Conservation (phyloP, 1,140 invertebrate genomes). For the Megalonaias nervosa region DNA sequence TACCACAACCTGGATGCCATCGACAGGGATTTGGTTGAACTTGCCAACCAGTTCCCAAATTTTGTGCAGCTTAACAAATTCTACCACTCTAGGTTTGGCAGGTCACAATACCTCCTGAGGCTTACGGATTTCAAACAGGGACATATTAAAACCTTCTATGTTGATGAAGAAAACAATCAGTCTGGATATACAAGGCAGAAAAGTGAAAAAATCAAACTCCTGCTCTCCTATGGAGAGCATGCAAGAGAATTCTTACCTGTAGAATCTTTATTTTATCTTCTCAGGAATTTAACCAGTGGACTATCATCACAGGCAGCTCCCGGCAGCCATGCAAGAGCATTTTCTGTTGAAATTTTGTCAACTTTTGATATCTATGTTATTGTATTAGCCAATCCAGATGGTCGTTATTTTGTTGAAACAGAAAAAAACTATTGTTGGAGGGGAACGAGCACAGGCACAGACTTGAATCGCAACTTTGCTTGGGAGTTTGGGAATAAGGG, state of each 20-base stretch:
- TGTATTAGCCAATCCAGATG: conserved; percentile 66
- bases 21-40: conserved; percentile 33
- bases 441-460: conserved; percentile 63
- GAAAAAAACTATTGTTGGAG: conserved; percentile 67
- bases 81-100: conserved; percentile 43
- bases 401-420: conserved; percentile 56
- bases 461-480: conserved; percentile 68
- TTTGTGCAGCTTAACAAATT: conserved; percentile 43
- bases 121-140: conserved; percentile 55
- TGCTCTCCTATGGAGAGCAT: conserved; percentile 68
- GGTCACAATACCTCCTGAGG: conserved; percentile 54
- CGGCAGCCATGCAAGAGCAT: conserved; percentile 5
- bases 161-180: neutral
- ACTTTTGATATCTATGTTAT: conserved; percentile 63
- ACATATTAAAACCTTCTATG: neutral
- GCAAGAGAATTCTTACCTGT: conserved; percentile 67
- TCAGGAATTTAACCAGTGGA: conserved; percentile 57
- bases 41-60: conserved; percentile 46
- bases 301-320: conserved; percentile 11
- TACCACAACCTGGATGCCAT: conserved; percentile 62
- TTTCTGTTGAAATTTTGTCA: conserved; percentile 42
- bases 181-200: too few relatives aligned
- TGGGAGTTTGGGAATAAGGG: conserved; percentile 66
- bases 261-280: conserved; percentile 60
- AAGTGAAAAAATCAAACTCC: conserved; percentile 45